phyloP scores from a whole-genome alignment of 2,797 vertebrate species.

The Nothura maculosa region DNA sequence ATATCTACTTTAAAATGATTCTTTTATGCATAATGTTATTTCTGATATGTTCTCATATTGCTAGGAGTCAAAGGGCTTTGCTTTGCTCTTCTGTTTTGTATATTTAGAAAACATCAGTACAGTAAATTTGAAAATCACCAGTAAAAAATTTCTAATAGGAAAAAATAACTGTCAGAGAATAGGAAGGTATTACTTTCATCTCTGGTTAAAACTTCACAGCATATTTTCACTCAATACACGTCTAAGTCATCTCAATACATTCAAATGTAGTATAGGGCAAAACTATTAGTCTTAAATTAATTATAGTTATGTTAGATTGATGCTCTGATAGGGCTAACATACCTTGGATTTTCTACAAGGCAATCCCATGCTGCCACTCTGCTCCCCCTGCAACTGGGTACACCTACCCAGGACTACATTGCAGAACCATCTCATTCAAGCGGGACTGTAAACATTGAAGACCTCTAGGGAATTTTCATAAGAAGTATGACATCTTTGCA shows the following conservation, averaged over 20 bases:
- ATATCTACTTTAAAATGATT: not conserved
- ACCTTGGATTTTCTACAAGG: not conserved
- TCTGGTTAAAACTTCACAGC: not conserved
- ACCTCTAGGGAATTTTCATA: not conserved
- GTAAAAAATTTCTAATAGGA: not conserved
- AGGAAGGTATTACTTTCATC: not conserved
- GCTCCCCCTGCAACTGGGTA: not conserved
- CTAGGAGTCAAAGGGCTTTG: not conserved
- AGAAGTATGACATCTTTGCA: not conserved
- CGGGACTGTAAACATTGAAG: not conserved
- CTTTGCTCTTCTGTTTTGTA: not conserved
- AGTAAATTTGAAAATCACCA: not conserved
- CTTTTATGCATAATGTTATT: not conserved
- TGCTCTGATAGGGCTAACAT: not conserved
- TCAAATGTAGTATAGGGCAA: not conserved
- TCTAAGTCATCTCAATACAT: not conserved
- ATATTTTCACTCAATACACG: not conserved
- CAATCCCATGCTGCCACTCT: not conserved
- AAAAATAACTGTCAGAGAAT: not conserved
- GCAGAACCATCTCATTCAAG: not conserved
- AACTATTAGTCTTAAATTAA: not conserved
- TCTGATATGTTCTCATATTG: not conserved
- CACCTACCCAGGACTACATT: not conserved
- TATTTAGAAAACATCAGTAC: not conserved
- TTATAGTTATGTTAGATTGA: not conserved